Conservation (phyloP, 2,888 invertebrate species). For the Drosophila picticornis region DNA sequence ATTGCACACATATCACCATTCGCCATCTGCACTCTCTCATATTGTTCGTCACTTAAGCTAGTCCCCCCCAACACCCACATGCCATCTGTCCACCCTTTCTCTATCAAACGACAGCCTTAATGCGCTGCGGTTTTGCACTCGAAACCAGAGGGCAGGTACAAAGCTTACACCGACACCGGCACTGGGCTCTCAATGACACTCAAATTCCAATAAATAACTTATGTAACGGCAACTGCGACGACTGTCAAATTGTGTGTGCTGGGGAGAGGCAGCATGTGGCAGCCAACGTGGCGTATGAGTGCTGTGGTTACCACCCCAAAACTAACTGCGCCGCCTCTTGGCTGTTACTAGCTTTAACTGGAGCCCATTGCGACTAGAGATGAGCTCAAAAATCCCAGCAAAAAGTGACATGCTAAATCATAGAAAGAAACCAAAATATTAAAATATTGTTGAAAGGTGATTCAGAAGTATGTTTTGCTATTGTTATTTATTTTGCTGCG, state of each 20-base stretch:
- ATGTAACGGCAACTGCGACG: slow-evolving; percentile 61
- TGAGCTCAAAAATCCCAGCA: neutral
- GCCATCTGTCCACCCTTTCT: neutral
- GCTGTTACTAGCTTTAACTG: slow-evolving; percentile 19
- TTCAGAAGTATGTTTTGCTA: neutral
- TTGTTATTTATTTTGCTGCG: neutral
- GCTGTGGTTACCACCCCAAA: slow-evolving; percentile 45
- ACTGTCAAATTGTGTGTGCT: slow-evolving; percentile 39
- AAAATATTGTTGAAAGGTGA: neutral
- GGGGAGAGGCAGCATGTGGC: neutral
- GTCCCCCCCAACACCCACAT: neutral
- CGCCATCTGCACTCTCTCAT: slow-evolving; percentile 21
- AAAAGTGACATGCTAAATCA: neutral
- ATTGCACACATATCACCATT: slow-evolving; percentile 19
- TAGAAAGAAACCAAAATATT: neutral
- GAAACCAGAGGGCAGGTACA: slow-evolving; percentile 12
- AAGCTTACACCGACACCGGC: slow-evolving; percentile 13
- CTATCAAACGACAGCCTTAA: slow-evolving; percentile 36
- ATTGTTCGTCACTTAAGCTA: slow-evolving; percentile 50
- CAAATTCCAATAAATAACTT: slow-evolving; percentile 72
- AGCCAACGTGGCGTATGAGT: slow-evolving; percentile 42
- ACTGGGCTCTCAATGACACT: slow-evolving; percentile 53
- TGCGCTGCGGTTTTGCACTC: slow-evolving; percentile 49
- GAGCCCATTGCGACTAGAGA: slow-evolving; percentile 11
- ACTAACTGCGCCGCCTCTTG: slow-evolving; percentile 36